Conservation (phyloP, 2,797 vertebrate genomes). For the Coregonus ussuriensis region DNA sequence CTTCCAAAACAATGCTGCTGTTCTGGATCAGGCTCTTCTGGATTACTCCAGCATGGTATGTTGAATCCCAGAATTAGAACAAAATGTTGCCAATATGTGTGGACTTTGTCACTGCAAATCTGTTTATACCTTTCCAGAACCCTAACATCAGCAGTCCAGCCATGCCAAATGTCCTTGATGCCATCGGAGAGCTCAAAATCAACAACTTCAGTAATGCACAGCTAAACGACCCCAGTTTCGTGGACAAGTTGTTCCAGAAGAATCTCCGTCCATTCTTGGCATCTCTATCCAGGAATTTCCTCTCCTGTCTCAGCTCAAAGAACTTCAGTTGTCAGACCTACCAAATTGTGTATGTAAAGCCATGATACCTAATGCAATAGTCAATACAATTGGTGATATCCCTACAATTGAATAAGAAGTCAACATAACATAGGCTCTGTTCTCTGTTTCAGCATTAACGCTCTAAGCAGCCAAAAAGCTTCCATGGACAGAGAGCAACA, state of each 20-base stretch:
- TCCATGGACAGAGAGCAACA: slow-evolving; percentile 34
- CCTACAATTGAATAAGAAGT: background rate
- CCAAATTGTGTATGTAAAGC: slow-evolving; percentile 51
- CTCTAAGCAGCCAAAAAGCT: slow-evolving; percentile 8
- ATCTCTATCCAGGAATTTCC: slow-evolving; percentile 48
- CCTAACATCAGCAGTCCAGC: slow-evolving; percentile 13
- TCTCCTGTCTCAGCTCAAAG: slow-evolving; percentile 49
- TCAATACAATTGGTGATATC: background rate
- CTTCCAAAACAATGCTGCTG: background rate
- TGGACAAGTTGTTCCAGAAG: background rate
- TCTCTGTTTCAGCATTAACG: background rate
- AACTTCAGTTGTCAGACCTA: slow-evolving; percentile 57
- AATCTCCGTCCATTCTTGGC: slow-evolving; percentile 46
- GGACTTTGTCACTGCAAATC: background rate
- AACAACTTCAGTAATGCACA: too few relatives aligned
- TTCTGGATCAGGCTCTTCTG: slow-evolving; percentile 42
- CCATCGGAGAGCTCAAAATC: too few relatives aligned
- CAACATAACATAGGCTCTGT: background rate
- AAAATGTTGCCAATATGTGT: background rate
- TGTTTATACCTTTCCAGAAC: slow-evolving; percentile 19
- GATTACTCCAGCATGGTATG: slow-evolving; percentile 38
- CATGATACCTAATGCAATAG: background rate
- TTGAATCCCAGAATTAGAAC: background rate
- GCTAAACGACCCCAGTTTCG: too few relatives aligned
- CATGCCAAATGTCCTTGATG: slow-evolving; percentile 7